These are phyloP conservation scores for Onychostruthus taczanowskii DNA, from an alignment of 2,113 vertebrate species.

Conservation along the genomic window DNA sequence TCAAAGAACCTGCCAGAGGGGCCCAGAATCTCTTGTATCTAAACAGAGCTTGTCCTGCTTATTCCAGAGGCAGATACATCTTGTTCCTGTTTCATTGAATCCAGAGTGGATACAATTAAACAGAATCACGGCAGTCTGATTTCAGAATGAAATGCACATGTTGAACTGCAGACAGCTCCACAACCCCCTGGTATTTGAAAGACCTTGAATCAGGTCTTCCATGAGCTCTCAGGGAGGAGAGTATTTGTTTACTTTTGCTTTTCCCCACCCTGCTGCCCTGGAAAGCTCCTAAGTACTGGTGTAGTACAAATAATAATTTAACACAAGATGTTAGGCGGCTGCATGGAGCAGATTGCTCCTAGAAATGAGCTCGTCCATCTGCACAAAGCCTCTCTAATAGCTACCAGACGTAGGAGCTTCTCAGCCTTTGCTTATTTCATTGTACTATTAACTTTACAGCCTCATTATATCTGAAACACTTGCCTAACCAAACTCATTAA, in stretches of 20 bases:
- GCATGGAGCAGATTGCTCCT: neutral
- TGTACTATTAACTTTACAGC: conserved; percentile 18
- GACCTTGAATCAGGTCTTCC: neutral
- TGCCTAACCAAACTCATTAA: conserved; percentile 34
- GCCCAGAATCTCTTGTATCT: neutral
- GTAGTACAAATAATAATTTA: neutral
- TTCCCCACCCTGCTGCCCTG: neutral
- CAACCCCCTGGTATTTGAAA: neutral
- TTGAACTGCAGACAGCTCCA: neutral
- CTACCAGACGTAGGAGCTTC: neutral
- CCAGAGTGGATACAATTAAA: neutral
- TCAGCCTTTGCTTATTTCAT: neutral
- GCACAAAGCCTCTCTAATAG: neutral
- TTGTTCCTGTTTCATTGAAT: conserved; percentile 15
- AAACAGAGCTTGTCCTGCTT: neutral
- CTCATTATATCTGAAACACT: conserved; percentile 18
- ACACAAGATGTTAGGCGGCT: neutral
- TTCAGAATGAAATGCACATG: neutral
- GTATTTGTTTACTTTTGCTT: neutral
- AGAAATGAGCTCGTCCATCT: neutral
- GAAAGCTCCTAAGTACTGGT: neutral
- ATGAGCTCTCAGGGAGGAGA: neutral
- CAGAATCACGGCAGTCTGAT: neutral
- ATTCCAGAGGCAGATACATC: neutral
- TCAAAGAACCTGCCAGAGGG: neutral